Evolutionary conservation across 2,113 vertebrate genomes (phyloP).

Genomic region (Edolisoma coerulescens): DNA sequence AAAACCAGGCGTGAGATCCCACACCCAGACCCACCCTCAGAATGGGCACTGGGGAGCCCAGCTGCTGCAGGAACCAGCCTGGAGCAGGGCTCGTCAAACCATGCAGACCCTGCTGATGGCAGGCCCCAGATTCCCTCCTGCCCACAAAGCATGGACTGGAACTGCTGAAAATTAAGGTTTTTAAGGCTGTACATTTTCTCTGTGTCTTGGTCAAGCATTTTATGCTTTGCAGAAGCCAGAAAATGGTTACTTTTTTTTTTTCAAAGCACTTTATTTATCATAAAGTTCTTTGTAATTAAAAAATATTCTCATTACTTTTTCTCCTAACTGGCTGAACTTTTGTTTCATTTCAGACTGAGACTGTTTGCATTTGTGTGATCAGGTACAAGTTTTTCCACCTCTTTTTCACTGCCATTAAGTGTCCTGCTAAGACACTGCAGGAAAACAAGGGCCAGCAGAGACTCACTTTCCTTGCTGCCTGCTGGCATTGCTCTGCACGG

Average conservation of each 20-base stretch:
- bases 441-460: background rate
- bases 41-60: background rate
- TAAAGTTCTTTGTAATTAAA: background rate
- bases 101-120: background rate
- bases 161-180: background rate
- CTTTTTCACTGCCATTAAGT: background rate
- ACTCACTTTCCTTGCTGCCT: conserved; percentile 56
- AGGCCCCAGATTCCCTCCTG: background rate
- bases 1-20: background rate
- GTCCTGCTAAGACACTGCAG: background rate
- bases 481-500: background rate
- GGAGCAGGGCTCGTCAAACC: conserved; percentile 36
- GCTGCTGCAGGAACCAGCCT: background rate
- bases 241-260: background rate
- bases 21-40: background rate
- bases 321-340: background rate
- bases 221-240: background rate
- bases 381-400: background rate
- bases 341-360: background rate
- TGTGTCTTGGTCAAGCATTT: background rate
- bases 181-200: background rate
- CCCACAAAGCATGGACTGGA: background rate
- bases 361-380: fast-evolving
- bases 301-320: background rate
- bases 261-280: background rate